phyloP scores from a whole-genome alignment of 2,888 invertebrate species.

The Cheilosia pagana region DNA sequence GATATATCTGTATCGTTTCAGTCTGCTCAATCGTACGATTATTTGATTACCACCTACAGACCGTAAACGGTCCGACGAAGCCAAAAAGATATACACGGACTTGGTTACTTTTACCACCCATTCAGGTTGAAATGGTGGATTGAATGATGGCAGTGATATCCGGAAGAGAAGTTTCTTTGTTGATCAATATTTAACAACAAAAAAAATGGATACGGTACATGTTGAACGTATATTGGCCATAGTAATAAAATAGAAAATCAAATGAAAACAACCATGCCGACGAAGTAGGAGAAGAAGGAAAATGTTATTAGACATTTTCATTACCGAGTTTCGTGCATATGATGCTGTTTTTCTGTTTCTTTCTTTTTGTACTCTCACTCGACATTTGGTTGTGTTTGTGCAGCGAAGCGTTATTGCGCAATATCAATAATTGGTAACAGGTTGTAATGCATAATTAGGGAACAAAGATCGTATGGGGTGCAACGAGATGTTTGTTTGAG shows the following conservation, averaged over 20 bases:
- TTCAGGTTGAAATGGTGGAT: conserved; percentile 6
- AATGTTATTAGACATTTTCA: conserved; percentile 41
- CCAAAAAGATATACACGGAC: conserved; percentile 37
- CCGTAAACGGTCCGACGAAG: conserved; percentile 36
- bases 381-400: conserved; percentile 7
- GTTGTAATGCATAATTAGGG: conserved; percentile 29
- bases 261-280: conserved; percentile 37
- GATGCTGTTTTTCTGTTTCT: background rate
- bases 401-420: conserved; percentile 21
- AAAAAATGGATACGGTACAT: conserved; percentile 39
- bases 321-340: conserved; percentile 36
- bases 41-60: conserved; percentile 65
- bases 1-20: conserved; percentile 22
- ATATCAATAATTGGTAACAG: conserved; percentile 17
- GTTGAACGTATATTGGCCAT: conserved; percentile 16
- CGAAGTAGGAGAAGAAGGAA: conserved; percentile 3
- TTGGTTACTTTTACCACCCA: conserved; percentile 45
- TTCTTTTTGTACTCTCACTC: background rate
- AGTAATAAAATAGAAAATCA: conserved; percentile 36
- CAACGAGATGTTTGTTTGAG: background rate
- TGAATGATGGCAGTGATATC: conserved; percentile 53
- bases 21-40: conserved; percentile 25
- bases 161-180: conserved; percentile 67
- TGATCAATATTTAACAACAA: conserved; percentile 58
- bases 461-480: conserved; percentile 41